These are phyloP conservation scores for Acrobasis consociella DNA, from an alignment of 2,888 invertebrate species.

Conservation along the genomic window DNA sequence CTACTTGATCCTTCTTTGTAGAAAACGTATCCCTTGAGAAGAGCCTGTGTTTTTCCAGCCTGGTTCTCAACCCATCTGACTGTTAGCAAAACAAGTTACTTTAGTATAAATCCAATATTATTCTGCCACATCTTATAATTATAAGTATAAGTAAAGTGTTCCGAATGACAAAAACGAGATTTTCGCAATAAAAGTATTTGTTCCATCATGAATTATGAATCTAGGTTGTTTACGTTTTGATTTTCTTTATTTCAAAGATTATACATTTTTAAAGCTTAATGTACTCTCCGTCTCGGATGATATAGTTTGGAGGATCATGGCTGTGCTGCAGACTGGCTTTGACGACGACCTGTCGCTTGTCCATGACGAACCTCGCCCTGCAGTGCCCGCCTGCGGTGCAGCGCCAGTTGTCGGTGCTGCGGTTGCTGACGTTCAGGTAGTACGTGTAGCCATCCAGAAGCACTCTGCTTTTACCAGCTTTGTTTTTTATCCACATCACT, in stretches of 20 bases:
- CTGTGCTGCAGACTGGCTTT: slow-evolving; percentile 22
- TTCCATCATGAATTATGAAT: slow-evolving; percentile 28
- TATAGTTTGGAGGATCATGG: slow-evolving; percentile 23
- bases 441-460: slow-evolving; percentile 24
- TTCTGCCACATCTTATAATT: neutral
- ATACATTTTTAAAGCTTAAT: slow-evolving; percentile 27
- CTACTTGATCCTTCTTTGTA: neutral
- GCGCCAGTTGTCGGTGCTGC: slow-evolving; percentile 4
- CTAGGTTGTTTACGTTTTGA: slow-evolving; percentile 18
- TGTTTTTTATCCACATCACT: slow-evolving; percentile 10
- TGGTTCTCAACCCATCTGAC: slow-evolving; percentile 7
- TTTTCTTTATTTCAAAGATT: no score
- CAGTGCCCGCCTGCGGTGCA: slow-evolving; percentile 23
- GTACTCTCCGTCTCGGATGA: slow-evolving; percentile 30
- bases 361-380: slow-evolving; percentile 15
- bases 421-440: slow-evolving; percentile 13
- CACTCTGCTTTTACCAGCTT: slow-evolving; percentile 22
- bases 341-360: neutral
- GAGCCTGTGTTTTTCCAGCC: slow-evolving; percentile 1
- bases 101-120: neutral
- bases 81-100: neutral
- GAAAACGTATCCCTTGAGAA: slow-evolving; percentile 4
- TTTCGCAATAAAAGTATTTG: slow-evolving; percentile 18
- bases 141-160: neutral
- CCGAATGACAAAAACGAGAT: neutral